These are phyloP conservation scores for Eciton burchellii DNA, from an alignment of 1,140 invertebrate species.

Conservation along the genomic window DNA sequence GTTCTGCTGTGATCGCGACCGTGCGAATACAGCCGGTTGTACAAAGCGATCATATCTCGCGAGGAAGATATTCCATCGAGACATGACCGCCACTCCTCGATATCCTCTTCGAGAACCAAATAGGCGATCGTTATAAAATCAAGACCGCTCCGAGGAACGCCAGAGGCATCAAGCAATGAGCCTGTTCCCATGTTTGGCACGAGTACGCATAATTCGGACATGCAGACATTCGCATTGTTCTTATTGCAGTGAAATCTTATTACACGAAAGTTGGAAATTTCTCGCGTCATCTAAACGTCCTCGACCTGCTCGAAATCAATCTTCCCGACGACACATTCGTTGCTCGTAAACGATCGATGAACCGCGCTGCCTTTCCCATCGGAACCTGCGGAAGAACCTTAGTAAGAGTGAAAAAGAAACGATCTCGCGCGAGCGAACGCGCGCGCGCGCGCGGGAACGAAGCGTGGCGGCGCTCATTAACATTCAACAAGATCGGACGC, in stretches of 20 bases:
- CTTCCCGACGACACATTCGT: neutral
- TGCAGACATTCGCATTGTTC: neutral
- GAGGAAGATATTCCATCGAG: conserved; percentile 13
- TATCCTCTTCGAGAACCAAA: neutral
- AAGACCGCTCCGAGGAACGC: neutral
- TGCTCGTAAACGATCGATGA: neutral
- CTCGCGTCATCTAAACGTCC: neutral
- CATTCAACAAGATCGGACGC: conserved; percentile 46
- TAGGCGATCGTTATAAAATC: neutral
- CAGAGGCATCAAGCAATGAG: neutral
- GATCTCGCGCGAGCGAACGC: neutral
- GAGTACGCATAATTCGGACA: neutral
- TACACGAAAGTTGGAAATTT: neutral
- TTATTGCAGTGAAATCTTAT: neutral
- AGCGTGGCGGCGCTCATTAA: conserved; percentile 37
- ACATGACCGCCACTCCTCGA: neutral
- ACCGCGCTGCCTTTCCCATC: neutral
- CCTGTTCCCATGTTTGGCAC: neutral
- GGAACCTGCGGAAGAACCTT: conserved; percentile 13
- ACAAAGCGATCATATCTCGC: neutral
- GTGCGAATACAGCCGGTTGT: neutral
- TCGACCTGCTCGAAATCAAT: neutral
- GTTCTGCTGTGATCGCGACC: neutral
- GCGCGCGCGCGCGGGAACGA: conserved; percentile 23
- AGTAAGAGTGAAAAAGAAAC: conserved; percentile 2